Evolutionary conservation across 2,888 invertebrate species (phyloP).

Genomic region (Noctua janthe): DNA sequence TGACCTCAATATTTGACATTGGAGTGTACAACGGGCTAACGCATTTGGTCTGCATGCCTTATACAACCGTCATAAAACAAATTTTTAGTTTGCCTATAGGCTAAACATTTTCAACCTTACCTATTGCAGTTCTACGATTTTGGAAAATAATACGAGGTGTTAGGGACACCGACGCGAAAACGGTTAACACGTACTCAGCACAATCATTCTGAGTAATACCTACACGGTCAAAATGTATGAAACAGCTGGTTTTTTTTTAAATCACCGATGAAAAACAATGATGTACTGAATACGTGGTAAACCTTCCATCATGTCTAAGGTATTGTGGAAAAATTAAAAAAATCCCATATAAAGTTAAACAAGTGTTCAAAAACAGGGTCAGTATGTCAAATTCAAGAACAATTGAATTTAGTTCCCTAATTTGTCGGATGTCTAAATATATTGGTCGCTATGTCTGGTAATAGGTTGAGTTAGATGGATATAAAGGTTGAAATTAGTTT

Average conservation of each 20-base stretch:
- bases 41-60: neutral
- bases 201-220: no score
- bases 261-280: no score
- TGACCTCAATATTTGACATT: neutral
- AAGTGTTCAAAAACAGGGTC: neutral
- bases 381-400: conserved; percentile 1
- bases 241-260: no score
- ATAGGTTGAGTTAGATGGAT: conserved; percentile 65
- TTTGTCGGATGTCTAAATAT: neutral
- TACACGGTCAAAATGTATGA: no score
- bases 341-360: neutral
- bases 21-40: neutral
- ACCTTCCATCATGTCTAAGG: no score
- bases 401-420: neutral
- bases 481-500: conserved; percentile 22
- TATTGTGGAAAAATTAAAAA: no score
- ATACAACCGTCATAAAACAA: no score
- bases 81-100: no score
- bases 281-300: no score
- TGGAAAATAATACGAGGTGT: no score
- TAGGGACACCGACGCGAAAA: no score
- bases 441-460: neutral
- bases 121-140: neutral
- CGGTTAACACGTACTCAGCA: no score
- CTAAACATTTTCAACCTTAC: neutral